A percentile compares a stretch with the other conserved stretches of the same genome.
Evolutionary conservation across 1,140 invertebrate species (phyloP).

Genomic region (Hylaeus volcanicus): DNA sequence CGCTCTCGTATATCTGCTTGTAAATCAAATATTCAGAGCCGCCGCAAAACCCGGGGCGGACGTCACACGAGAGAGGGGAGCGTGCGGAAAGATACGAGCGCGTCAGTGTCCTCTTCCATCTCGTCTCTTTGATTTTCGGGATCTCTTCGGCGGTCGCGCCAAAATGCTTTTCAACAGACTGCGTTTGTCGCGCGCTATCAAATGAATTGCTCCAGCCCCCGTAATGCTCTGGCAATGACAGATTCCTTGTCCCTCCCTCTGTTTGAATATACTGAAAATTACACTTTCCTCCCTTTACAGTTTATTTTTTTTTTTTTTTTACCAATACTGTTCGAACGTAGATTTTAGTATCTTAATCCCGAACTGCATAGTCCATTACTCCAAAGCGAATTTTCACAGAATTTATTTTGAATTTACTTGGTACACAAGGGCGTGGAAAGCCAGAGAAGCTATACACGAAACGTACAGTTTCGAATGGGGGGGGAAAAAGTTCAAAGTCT

Average conservation of each 20-base stretch:
- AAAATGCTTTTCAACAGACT: slow-evolving; percentile 33
- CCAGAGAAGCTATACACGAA: too few species aligned
- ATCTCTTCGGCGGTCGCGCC: slow-evolving; percentile 42
- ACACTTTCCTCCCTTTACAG: not conserved
- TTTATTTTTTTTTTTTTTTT: not conserved
- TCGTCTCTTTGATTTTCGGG: slow-evolving; percentile 38
- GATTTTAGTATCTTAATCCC: too few species aligned
- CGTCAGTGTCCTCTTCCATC: slow-evolving; percentile 17
- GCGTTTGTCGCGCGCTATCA: slow-evolving; percentile 16
- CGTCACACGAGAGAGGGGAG: not conserved
- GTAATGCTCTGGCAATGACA: not conserved
- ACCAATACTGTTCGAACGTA: too few species aligned
- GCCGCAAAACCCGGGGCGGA: slow-evolving; percentile 16
- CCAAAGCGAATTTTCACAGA: too few species aligned
- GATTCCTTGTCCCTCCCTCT: not conserved
- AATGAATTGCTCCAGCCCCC: not conserved
- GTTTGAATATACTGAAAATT: not conserved
- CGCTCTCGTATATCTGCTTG: slow-evolving; percentile 32
- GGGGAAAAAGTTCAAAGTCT: too few species aligned
- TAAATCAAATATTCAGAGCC: slow-evolving; percentile 43
- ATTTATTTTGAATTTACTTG: too few species aligned
- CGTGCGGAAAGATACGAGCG: too few species aligned
- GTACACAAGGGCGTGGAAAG: too few species aligned
- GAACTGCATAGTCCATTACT: too few species aligned
- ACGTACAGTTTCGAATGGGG: too few species aligned